Conservation (phyloP, 1,140 invertebrate species). For the Drosophila ironensis region DNA sequence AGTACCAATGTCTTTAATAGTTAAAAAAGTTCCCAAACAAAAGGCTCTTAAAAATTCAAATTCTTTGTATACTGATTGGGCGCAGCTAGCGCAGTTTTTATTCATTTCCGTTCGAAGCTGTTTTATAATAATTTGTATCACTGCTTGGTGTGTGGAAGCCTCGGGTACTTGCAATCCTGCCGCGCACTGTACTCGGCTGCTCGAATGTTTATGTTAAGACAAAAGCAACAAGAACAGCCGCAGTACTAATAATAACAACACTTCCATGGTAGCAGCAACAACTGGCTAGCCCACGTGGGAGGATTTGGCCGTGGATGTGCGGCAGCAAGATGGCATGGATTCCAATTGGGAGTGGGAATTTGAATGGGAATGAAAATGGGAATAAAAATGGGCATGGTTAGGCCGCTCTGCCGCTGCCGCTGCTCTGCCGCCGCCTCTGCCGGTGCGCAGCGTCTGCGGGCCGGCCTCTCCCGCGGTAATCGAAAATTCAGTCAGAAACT, state of each 20-base stretch:
- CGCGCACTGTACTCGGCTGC: constrained; percentile 15
- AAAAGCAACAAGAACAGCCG: constrained; percentile 15
- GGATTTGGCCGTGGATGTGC: constrained; percentile 35
- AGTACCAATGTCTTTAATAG: too few species aligned
- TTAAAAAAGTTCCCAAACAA: too few species aligned
- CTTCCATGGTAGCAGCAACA: constrained; percentile 19
- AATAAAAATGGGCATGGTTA: constrained; percentile 19
- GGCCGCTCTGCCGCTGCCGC: constrained; percentile 10
- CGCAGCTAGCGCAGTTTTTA: too few species aligned
- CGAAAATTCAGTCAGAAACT: constrained; percentile 64
- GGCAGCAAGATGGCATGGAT: constrained; percentile 25
- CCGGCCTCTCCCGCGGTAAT: constrained; percentile 65
- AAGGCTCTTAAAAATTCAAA: too few species aligned
- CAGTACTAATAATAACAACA: constrained; percentile 17
- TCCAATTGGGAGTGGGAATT: too few species aligned
- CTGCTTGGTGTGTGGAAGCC: too few species aligned
- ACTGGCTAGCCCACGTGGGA: constrained; percentile 60
- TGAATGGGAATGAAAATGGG: constrained; percentile 25
- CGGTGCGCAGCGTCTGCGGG: constrained; percentile 24
- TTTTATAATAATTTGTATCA: background rate
- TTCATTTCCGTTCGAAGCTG: background rate
- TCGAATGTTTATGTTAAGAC: constrained; percentile 63
- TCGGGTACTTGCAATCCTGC: too few species aligned
- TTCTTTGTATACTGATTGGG: too few species aligned
- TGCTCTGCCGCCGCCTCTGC: constrained; percentile 13